Conservation (phyloP, 2,888 invertebrate species). For the Craniophora ligustri region DNA sequence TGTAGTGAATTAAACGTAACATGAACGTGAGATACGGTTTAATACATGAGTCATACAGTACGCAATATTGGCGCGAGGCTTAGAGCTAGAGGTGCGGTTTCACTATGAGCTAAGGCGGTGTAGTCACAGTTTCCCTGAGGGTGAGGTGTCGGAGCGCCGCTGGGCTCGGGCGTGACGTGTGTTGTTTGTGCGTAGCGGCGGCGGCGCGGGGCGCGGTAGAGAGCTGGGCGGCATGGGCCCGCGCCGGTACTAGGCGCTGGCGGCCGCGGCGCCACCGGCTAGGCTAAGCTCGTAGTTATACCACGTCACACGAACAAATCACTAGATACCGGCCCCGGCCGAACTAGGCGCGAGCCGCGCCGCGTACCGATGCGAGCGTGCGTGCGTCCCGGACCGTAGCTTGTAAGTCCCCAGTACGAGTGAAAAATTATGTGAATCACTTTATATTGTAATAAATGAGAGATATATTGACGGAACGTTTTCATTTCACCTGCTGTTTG, state of each 20-base stretch:
- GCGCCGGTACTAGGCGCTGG: conserved; percentile 77
- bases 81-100: conserved; percentile 36
- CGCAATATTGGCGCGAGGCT: conserved; percentile 16
- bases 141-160: conserved; percentile 12
- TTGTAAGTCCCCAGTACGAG: conserved; percentile 59
- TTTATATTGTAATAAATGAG: conserved; percentile 71
- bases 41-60: conserved; percentile 1
- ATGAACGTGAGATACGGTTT: conserved; percentile 20
- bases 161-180: conserved; percentile 49
- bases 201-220: conserved; percentile 75
- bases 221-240: conserved; percentile 74
- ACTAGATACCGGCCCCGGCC: conserved; percentile 43
- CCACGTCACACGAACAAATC: conserved; percentile 53
- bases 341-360: conserved; percentile 33
- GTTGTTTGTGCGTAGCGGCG: conserved; percentile 73
- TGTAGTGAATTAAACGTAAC: conserved; percentile 58
- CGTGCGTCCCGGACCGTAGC: conserved; percentile 54
- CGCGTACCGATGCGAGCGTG: conserved; percentile 17
- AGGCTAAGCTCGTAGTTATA: conserved; percentile 50
- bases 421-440: conserved; percentile 70
- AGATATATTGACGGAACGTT: conserved; percentile 67
- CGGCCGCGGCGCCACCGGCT: conserved; percentile 54
- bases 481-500: conserved; percentile 68
- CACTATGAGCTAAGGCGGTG: conserved; percentile 65
- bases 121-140: conserved; percentile 40